These are phyloP conservation scores for Vulpes lagopus DNA, from an alignment of 2,113 vertebrate species.

Conservation along the genomic window DNA sequence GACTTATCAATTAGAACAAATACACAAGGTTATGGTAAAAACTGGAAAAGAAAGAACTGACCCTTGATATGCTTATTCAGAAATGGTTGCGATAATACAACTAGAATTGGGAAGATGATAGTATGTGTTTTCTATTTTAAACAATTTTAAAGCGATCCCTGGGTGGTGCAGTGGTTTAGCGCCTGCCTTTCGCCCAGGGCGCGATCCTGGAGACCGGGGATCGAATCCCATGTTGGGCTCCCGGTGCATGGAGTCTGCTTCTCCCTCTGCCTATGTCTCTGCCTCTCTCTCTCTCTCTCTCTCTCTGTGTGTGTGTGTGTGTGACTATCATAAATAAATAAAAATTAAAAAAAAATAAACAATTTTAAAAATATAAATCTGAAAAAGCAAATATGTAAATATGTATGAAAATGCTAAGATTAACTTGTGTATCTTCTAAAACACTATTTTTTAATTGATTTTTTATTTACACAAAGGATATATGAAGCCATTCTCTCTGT, in stretches of 20 bases:
- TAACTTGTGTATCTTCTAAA: background rate
- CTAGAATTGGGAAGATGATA: background rate
- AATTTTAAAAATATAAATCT: background rate
- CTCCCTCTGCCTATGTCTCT: too few relatives aligned
- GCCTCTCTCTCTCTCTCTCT: too few relatives aligned
- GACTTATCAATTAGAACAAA: background rate
- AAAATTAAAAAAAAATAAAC: background rate
- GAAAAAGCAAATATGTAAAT: background rate
- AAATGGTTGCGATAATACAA: background rate
- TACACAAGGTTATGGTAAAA: background rate
- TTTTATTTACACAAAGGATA: slow-evolving; percentile 3
- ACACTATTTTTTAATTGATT: background rate
- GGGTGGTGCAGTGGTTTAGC: too few relatives aligned
- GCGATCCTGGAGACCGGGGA: too few relatives aligned
- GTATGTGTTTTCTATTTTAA: background rate
- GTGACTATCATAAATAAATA: too few relatives aligned
- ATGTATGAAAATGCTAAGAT: background rate
- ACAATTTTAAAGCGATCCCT: background rate
- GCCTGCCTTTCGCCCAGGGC: too few relatives aligned
- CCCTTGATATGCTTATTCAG: background rate
- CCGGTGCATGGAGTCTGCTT: too few relatives aligned
- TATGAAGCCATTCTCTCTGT: background rate
- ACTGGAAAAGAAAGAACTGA: background rate
- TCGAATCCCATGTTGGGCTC: too few relatives aligned
- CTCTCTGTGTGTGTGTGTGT: too few relatives aligned